These are phyloP conservation scores for Drosophila sordidula DNA, from an alignment of 2,888 invertebrate species.

Conservation along the genomic window DNA sequence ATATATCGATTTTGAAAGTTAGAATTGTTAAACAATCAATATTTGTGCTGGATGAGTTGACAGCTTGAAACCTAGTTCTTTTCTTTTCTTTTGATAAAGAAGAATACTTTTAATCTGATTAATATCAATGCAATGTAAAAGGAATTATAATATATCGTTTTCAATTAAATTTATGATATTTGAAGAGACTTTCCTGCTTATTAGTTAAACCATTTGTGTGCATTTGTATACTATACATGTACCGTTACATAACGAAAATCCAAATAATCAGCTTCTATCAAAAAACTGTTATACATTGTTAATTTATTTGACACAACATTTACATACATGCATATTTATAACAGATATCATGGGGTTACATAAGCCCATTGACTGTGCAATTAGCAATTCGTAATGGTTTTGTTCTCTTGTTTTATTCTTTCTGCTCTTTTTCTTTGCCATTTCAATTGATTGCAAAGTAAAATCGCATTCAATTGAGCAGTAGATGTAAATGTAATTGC, in stretches of 20 bases:
- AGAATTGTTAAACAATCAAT: no score
- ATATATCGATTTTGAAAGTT: no score
- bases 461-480: constrained; percentile 47
- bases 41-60: no score
- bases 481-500: constrained; percentile 10
- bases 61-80: no score
- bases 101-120: background rate
- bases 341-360: constrained; percentile 52
- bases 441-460: constrained; percentile 40
- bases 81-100: background rate
- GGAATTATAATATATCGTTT: no score
- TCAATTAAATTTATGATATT: no score
- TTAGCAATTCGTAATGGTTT: constrained; percentile 48
- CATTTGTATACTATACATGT: constrained; percentile 2
- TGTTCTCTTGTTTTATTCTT: constrained; percentile 9
- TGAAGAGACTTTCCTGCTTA: no score
- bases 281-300: background rate
- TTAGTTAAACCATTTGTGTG: no score
- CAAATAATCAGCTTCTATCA: no score
- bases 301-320: constrained; percentile 15
- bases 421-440: constrained; percentile 22
- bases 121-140: no score
- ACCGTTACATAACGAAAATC: no score
- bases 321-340: constrained; percentile 31
- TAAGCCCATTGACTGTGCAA: constrained; percentile 64